Conservation (phyloP, 2,888 invertebrate species). For the Empis stercorea region DNA sequence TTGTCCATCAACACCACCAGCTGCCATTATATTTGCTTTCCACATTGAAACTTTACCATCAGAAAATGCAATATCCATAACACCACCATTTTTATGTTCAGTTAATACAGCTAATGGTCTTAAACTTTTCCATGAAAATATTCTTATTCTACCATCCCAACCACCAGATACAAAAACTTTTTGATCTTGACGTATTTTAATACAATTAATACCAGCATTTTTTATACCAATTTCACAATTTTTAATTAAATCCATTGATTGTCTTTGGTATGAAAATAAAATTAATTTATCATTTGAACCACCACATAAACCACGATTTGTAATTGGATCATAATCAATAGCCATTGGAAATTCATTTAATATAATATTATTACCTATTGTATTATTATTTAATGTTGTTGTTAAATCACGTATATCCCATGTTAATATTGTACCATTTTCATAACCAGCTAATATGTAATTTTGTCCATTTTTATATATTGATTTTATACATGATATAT, state of each 20-base stretch:
- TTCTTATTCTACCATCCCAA: constrained; percentile 62
- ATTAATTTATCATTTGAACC: constrained; percentile 26
- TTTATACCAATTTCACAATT: constrained; percentile 52
- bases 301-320: constrained; percentile 54
- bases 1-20: constrained; percentile 58
- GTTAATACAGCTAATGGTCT: constrained; percentile 58
- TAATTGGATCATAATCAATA: constrained; percentile 53
- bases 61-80: constrained; percentile 62
- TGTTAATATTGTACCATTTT: constrained; percentile 55
- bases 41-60: constrained; percentile 49
- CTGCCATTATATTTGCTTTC: constrained; percentile 67
- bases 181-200: constrained; percentile 52
- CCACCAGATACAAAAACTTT: constrained; percentile 63
- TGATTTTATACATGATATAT: constrained; percentile 44
- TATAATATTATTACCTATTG: constrained; percentile 22
- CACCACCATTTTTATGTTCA: constrained; percentile 55
- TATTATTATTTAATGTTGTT: constrained; percentile 33
- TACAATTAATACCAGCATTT: constrained; percentile 58
- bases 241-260: constrained; percentile 39
- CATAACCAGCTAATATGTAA: constrained; percentile 56
- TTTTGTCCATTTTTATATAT: constrained; percentile 36
- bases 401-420: constrained; percentile 56
- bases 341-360: constrained; percentile 55
- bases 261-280: constrained; percentile 27
- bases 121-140: constrained; percentile 67